Conservation (phyloP, 1,140 invertebrate genomes). For the Zelostemma sp. region DNA sequence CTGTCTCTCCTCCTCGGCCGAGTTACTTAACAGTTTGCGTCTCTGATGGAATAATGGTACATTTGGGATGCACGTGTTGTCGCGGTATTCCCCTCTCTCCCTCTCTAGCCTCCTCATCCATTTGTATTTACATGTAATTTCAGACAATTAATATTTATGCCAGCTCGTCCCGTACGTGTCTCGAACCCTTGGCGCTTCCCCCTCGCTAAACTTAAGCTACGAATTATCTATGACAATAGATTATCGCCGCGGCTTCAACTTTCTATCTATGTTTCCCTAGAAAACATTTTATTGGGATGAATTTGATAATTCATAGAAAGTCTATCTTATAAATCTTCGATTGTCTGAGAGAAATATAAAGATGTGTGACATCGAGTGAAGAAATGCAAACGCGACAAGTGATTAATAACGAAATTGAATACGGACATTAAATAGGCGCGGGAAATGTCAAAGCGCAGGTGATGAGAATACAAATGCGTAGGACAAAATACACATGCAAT, state of each 20-base stretch:
- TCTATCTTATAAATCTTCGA: no score
- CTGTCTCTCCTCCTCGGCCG: conserved; percentile 53
- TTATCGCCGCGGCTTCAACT: conserved; percentile 23
- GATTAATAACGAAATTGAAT: no score
- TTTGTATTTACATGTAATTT: conserved; percentile 67
- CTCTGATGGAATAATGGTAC: conserved; percentile 68
- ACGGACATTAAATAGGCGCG: no score
- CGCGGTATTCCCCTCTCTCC: conserved; percentile 36
- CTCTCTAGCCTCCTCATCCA: conserved; percentile 40
- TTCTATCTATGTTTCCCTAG: no score
- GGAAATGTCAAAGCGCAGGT: no score
- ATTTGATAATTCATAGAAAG: no score
- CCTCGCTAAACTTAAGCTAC: background rate
- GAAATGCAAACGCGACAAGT: no score
- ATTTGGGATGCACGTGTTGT: conserved; percentile 67
- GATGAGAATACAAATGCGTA: no score
- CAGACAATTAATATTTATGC: conserved; percentile 67
- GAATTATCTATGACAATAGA: conserved; percentile 4
- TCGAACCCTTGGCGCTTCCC: conserved; percentile 22
- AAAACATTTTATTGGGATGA: no score
- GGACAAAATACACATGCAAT: no score
- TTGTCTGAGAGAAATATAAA: no score
- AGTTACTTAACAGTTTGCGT: conserved; percentile 66
- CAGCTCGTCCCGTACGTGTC: conserved; percentile 44
- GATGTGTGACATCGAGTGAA: no score